Conservation (phyloP, 23 tunicate genomes). For the Oikopleura dioica region DNA sequence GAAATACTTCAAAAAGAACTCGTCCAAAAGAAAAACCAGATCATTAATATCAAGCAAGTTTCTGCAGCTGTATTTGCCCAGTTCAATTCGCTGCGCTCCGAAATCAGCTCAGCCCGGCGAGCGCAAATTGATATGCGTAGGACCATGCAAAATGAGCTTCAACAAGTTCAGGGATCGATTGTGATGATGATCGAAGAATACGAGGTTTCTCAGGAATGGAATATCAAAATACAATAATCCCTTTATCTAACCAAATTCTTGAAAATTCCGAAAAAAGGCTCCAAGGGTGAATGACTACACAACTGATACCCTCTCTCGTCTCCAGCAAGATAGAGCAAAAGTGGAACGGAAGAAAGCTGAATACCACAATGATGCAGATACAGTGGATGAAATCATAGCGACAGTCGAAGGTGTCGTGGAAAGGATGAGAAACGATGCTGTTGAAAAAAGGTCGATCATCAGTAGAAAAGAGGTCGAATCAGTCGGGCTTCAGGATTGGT, state of each 20-base stretch:
- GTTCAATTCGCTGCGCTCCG: neutral
- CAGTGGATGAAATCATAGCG: neutral
- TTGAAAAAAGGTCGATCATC: constrained; percentile 2
- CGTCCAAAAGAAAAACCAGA: neutral
- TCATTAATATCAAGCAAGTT: neutral
- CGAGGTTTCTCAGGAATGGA: neutral
- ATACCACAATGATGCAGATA: neutral
- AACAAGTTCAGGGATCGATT: neutral
- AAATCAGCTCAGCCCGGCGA: neutral
- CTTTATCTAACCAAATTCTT: too few relatives aligned
- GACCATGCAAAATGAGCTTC: constrained; percentile 7
- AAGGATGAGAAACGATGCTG: constrained; percentile 5
- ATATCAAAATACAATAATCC: too few relatives aligned
- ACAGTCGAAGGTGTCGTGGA: neutral
- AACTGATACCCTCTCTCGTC: neutral
- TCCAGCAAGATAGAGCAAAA: constrained; percentile 1
- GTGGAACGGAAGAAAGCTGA: neutral
- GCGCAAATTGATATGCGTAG: constrained; percentile 8
- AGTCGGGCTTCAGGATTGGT: neutral
- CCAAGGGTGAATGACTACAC: neutral
- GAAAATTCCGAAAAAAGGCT: neutral
- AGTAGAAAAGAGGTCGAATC: constrained; percentile 1
- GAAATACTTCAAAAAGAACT: too few relatives aligned
- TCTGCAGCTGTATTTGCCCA: neutral
- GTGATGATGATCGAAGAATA: neutral